Evolutionary conservation across 2,888 invertebrate species (phyloP), one percentile per base, ranked within the genome.

Genomic region (Zhuqinia jingwanae): DNA sequence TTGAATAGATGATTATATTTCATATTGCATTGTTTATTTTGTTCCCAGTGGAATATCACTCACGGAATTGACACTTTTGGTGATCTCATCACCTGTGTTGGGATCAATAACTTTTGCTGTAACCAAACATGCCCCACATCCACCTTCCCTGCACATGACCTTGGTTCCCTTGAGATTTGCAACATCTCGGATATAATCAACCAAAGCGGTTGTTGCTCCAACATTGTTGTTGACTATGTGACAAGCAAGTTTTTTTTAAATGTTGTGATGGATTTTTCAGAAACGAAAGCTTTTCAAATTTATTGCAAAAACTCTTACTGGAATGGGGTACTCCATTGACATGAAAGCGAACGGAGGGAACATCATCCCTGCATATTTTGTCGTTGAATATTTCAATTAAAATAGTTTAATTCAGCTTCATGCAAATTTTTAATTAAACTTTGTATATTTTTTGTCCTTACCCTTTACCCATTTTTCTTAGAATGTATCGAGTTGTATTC

Each of bases 121-220:
- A 1, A 84, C 84, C 2, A 68, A 13, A 22, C 84, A 84, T 3
- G 84, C 65, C 8, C 84, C 84, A 77, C 84, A 84, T 20, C 84
- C 84, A 2, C 83, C 83, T 56, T 75, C 83, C 10, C 83, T 1
- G 65, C 83, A 83, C 76, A 63, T 76, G 13, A 47, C 25, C 65
- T 83, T 83, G 2, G 83, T 83, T 20, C 83, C 83, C 13, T 60
- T 83, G 8, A 83, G 65, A 22, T 45, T 25, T 0, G 76, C 76
- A 11, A 45, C 45, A 50, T 83, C 83, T 17, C 83, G 75, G 20
- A 83, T 60, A 63, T 75, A 83, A 36, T 83, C 83, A n/a, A 50
- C 76, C 20, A 83, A 30, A 1, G 36, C 47, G 15, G 60, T 75
- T 8, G 2, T 58, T 2, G 58, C 25, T 25, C 25, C 27, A 60